Base-by-base conservation (phyloP, 2,797 vertebrate genomes). In the Urocyon cinereoargenteus region DNA sequence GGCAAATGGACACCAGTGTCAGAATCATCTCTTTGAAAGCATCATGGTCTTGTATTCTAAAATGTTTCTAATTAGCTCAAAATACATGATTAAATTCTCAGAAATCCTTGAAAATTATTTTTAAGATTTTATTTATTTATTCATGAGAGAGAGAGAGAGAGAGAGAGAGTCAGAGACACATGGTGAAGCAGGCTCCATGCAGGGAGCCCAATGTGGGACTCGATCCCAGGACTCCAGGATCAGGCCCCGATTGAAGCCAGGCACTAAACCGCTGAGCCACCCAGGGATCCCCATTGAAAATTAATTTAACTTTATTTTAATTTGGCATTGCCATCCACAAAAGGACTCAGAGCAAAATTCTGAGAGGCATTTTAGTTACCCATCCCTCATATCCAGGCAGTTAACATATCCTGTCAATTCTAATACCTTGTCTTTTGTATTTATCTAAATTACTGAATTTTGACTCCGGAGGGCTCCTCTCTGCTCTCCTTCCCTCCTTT, bases 21-120 rank as follows among this genome's bases (percentile, higher is more conserved):
- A 45, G 68, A 86, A 93, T 83, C 24, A 78, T 81, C 26, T 59
- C 68, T 96, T 90, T 94, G 21, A 84, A 94, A 97, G 57, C 28
- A 64, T 36, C n/a, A 55, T 84, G 14, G 26, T 11, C 11, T 77
- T 91, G 7, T 73, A 72, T 90, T 91, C 51, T 2, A 96, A 49
- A 96, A 95, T 5, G 2, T 73, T 12, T 26, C 61, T 83, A 61
- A 34, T 70, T 84, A 59, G 45, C 4, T 89, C 82, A 94, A 90
- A 91, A 64, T 73, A 49, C 15, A 84, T 61, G 75, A 59, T 77
- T 28, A 97, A 91, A 84, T 92, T 88, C 79, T 94, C 73, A 93
- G 34, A 94, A 96, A 84, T 86, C 13, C 6, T 89, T 81, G 53
- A 72, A 89, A 88, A 91, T 66, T 79, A 73, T 84, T 85, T 45